A percentile compares a stretch with the other conserved stretches of the same genome.
Conservation (phyloP, 2,113 vertebrate species). For the Pelvicachromis taeniatus region DNA sequence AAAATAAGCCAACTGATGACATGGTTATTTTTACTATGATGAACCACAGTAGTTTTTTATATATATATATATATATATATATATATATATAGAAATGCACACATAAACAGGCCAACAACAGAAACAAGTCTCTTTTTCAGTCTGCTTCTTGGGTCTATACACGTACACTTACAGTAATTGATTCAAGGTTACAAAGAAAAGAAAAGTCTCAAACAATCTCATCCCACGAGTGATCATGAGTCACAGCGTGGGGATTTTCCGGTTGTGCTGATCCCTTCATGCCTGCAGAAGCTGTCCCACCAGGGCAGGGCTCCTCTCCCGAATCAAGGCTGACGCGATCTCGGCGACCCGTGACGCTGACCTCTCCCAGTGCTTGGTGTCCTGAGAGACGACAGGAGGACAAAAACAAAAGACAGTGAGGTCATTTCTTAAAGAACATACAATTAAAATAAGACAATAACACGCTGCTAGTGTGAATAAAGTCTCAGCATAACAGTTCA, state of each 20-base stretch:
- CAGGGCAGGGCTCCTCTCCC: constrained; percentile 62
- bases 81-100: too few species aligned
- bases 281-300: constrained; percentile 72
- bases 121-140: neutral
- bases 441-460: neutral
- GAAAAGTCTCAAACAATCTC: neutral
- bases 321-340: constrained; percentile 61
- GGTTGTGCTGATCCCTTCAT: constrained; percentile 25
- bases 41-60: neutral
- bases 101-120: neutral
- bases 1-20: neutral
- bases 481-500: neutral
- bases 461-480: neutral
- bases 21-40: neutral
- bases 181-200: neutral
- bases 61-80: too few species aligned
- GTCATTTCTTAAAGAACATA: neutral
- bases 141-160: neutral
- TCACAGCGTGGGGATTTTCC: neutral
- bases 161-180: neutral
- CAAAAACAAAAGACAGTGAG: neutral
- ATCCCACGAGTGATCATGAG: neutral
- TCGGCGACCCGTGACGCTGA: constrained; percentile 50
- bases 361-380: constrained; percentile 50
- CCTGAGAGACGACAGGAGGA: constrained; percentile 39